These are phyloP conservation scores for Strigamia transsilvanica DNA, from an alignment of 2,888 invertebrate genomes.

Conservation along the genomic window DNA sequence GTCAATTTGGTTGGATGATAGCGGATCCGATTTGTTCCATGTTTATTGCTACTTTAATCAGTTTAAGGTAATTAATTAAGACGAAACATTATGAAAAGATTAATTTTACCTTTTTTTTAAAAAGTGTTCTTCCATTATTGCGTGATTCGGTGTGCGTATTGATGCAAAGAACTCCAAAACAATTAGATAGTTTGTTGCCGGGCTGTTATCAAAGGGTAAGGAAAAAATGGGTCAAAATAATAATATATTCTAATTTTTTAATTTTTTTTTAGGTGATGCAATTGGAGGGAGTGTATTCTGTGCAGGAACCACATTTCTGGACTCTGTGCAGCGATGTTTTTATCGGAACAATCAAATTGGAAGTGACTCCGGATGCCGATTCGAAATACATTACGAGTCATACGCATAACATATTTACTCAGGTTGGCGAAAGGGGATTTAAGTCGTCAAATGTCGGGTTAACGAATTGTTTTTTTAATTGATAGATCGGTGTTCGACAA, in stretches of 20 bases:
- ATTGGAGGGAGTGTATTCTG: constrained; percentile 91
- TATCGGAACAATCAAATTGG: constrained; percentile 91
- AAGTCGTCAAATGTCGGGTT: not conserved
- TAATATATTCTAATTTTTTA: constrained; percentile 48
- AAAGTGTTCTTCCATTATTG: constrained; percentile 55
- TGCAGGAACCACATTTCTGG: constrained; percentile 98
- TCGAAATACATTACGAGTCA: constrained; percentile 91
- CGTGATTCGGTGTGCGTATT: constrained; percentile 55
- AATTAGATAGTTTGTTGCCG: constrained; percentile 55
- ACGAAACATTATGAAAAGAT: not conserved
- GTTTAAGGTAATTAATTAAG: constrained; percentile 74
- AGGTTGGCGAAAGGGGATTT: constrained; percentile 63
- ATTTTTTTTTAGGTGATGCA: constrained; percentile 69
- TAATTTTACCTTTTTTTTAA: constrained; percentile 64
- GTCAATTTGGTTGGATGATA: constrained; percentile 97
- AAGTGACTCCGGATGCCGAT: constrained; percentile 92
- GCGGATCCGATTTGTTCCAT: constrained; percentile 98
- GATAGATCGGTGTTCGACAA: constrained; percentile 82
- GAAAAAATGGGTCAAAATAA: constrained; percentile 31
- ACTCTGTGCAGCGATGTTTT: constrained; percentile 93
- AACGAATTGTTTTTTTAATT: constrained; percentile 55
- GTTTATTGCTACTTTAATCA: constrained; percentile 91
- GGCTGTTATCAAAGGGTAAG: constrained; percentile 56
- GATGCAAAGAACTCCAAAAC: constrained; percentile 56
- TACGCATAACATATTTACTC: constrained; percentile 92